These are phyloP conservation scores for Cephonodes hylas DNA, from an alignment of 2,888 invertebrate genomes.

Conservation along the genomic window DNA sequence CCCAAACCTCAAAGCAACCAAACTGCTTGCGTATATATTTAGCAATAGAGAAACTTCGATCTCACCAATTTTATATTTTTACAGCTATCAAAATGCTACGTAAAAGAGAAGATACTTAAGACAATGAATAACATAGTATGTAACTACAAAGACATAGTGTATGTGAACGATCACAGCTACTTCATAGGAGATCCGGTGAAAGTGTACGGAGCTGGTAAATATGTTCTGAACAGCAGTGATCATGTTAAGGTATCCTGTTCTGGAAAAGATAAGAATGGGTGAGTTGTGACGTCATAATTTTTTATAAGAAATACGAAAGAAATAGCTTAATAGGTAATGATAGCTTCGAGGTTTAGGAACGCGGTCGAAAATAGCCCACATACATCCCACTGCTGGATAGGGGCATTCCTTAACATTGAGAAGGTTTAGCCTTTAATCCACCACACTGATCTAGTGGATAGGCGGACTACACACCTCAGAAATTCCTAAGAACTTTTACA, in stretches of 20 bases:
- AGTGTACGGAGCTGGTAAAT: slow-evolving; percentile 79
- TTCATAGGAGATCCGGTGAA: slow-evolving; percentile 23
- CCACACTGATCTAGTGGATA: no score
- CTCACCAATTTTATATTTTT: no score
- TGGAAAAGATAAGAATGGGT: slow-evolving; percentile 48
- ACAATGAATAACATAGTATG: slow-evolving; percentile 33
- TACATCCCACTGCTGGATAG: no score
- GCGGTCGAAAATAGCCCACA: no score
- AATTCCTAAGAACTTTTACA: no score
- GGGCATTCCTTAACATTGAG: no score
- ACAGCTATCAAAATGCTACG: slow-evolving; percentile 52
- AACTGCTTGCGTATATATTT: no score
- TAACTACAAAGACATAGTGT: slow-evolving; percentile 41
- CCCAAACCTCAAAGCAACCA: no score
- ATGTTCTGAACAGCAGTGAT: slow-evolving; percentile 84
- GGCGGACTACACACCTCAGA: no score
- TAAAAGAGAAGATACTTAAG: slow-evolving; percentile 44
- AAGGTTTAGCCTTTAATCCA: no score
- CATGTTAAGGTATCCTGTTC: slow-evolving; percentile 84
- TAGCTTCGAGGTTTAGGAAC: background rate
- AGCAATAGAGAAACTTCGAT: no score
- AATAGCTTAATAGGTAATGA: no score
- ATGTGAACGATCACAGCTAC: slow-evolving; percentile 32
- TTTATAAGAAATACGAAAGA: background rate
- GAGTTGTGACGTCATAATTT: background rate